Evolutionary conservation across 2,888 invertebrate species (phyloP), one percentile per base, ranked within the genome.

Genomic region (Macrosiphum euphorbiae): DNA sequence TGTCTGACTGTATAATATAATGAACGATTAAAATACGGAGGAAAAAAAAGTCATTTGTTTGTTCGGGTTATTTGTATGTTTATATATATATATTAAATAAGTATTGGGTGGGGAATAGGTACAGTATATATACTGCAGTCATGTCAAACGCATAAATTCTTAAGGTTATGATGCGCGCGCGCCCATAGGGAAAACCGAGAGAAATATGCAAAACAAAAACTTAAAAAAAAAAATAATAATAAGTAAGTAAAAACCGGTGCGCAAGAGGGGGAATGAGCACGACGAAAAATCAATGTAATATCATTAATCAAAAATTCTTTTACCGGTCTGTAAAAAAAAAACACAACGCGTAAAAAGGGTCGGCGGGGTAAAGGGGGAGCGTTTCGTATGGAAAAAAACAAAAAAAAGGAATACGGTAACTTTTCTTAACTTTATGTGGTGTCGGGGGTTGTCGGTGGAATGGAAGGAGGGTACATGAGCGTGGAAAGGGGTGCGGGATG

Each of bases 241-340:
- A 78, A 35, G n/a, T 67, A 47, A 24, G 58, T 78, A 92, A 85
- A 92, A 92, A 93, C 47, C 86, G 61, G 61, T 13, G 35, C 35
- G 20, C 20, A 78, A 20, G 58, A 47, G 58, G 85, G 89, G 47
- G 84, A 89, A 89, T 58, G 92, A 89, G 92, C 35, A 44, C 52
- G n/a, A 47, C 20, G 67, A 78, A 92, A 91, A 93, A 94, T 94
- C 94, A 94, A 94, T 94, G 94, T 94, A 94, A 94, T 94, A 94
- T 94, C 94, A 94, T 94, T 94, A 94, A 94, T 94, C 94, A 94
- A 94, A 94, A 94, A 94, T 94, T 94, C 94, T 94, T 90, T 94
- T 94, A 94, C 94, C 94, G 94, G 90, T 90, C 94, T 55, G 86
- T n/a, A 85, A 47, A 89, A 67, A 88, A 89, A 47, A 92, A 55